Base-by-base conservation (phyloP, 1,140 invertebrate species). In the Saccostrea glomerata region DNA sequence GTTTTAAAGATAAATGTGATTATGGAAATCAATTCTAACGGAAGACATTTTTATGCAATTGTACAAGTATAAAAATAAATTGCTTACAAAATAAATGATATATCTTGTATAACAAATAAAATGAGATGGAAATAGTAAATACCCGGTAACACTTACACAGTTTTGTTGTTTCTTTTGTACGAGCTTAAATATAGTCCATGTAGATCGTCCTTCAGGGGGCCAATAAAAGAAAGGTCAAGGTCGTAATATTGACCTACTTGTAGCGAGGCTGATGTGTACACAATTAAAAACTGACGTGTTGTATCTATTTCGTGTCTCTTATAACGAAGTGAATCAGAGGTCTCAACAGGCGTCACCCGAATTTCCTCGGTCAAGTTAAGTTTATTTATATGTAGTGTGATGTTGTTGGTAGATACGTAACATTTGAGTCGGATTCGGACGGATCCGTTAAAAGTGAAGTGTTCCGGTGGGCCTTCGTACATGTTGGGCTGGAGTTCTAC, bases 171-270 rank as follows among this genome's bases (percentile, higher is more conserved):
- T 82, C 91, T 89, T 12, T 89, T 85, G 89, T 95, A 95, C 0
- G 90, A 90, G 82, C 93, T 94, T 20, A 91, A 88, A 86, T 94
- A 95, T 11, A 95, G 86, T 15, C 94, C 94, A 17, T 87, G 66
- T 55, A 98, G 94, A 89, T 97, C 96, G 92, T 98, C 97, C 92
- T 97, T 97, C 1, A 98, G 94, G 30, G 96, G 91, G 0, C 97
- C 97, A 4, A 94, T 94, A 90, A 97, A 98, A 0, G 96, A 96
- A 89, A 98, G 96, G 0, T 93, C 94, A 23, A 98, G 91, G 47
- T 96, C 95, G 92, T 97, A 97, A 56, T 95, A 95, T n/a, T 95
- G 91, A 2, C 95, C 96, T 2, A 94, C 92, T 0, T 92, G 87
- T 20, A 98, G 90, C 0, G 92, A 88, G 20, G 95, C 91, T 0